phyloP scores from a whole-genome alignment of 64 coral and sea anemone genomes.

The Dendrophyllia cribrosa region DNA sequence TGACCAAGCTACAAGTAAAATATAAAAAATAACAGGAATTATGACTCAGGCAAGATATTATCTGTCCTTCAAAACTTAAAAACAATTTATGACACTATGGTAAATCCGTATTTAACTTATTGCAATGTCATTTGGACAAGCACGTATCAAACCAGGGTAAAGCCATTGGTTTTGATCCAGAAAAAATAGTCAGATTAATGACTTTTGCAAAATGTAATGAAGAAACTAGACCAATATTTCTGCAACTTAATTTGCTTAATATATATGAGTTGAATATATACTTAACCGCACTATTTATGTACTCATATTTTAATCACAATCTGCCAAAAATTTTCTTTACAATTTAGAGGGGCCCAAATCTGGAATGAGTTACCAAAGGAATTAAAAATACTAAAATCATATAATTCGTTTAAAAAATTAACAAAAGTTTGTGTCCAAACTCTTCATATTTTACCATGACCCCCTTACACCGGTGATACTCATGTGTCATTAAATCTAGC shows the following conservation, averaged over 20 bases:
- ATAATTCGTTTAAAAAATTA: too few relatives aligned
- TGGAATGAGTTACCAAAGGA: too few relatives aligned
- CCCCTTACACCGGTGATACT: too few relatives aligned
- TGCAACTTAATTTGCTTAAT: background rate
- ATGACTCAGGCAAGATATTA: background rate
- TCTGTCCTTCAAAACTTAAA: background rate
- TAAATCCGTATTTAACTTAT: conserved; percentile 57
- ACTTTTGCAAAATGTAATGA: conserved; percentile 19
- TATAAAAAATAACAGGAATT: background rate
- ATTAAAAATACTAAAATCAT: too few relatives aligned
- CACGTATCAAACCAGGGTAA: conserved; percentile 32
- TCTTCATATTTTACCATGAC: too few relatives aligned
- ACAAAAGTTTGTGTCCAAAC: too few relatives aligned
- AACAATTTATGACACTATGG: conserved; percentile 31
- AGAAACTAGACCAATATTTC: background rate
- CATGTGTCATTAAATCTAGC: too few relatives aligned
- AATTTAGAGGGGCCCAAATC: too few relatives aligned
- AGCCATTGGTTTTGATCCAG: conserved; percentile 29
- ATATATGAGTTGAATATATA: background rate
- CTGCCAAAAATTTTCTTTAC: too few relatives aligned
- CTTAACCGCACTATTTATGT: too few relatives aligned
- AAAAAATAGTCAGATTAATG: conserved; percentile 58
- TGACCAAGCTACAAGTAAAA: too few relatives aligned
- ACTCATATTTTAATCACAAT: background rate
- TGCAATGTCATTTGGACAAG: conserved; percentile 58